Base-by-base conservation (phyloP, 2,888 invertebrate genomes). In the Conchocele bisecta region DNA sequence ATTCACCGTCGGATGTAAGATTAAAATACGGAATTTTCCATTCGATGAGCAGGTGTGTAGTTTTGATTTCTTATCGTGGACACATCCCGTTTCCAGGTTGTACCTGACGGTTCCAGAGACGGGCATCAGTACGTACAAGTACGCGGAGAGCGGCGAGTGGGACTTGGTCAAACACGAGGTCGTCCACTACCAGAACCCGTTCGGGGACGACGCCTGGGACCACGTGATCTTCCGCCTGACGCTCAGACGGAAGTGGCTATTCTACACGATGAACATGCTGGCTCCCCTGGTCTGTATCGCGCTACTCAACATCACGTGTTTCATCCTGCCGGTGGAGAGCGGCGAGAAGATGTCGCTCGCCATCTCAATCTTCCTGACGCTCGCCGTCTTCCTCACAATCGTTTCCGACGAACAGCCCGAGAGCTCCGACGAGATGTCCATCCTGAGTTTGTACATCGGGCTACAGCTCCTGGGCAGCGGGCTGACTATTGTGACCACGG, bases 311-410 rank as follows among this genome's bases (percentile, higher is more conserved):
- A 61, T 71, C 15, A 51, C 72, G 11, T 69, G 71, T n/a, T 82
- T 79, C 33, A 57, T 79, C 0, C 58, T 79, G 9, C 82, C 82
- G 9, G 63, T 75, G 2, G 65, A 70, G n/a, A 66, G 68, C 15
- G 79, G 79, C 3, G 82, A 82, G 48, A 50, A 74, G 29, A 71
- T 82, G n/a, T 75, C 78, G 0, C 68, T 79, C 24, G 70, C 75
- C 22, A 74, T 78, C 6, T 76, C 79, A n/a, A 58, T 78, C 9
- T 82, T 79, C 50, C 67, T 82, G 9, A 79, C 79, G 2, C 66
- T 82, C 46, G 79, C 79, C 7, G 82, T 82, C 9, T 82, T 79
- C 57, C 41, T 82, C 29, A 79, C 82, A 7, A 65, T 75, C 28
- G 51, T 82, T 0, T 69, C 68, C 22, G 67, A 69, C 31, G 67